phyloP scores from a whole-genome alignment of 37 sponge, comb jelly and placozoan species.

The Crambe crambe region DNA sequence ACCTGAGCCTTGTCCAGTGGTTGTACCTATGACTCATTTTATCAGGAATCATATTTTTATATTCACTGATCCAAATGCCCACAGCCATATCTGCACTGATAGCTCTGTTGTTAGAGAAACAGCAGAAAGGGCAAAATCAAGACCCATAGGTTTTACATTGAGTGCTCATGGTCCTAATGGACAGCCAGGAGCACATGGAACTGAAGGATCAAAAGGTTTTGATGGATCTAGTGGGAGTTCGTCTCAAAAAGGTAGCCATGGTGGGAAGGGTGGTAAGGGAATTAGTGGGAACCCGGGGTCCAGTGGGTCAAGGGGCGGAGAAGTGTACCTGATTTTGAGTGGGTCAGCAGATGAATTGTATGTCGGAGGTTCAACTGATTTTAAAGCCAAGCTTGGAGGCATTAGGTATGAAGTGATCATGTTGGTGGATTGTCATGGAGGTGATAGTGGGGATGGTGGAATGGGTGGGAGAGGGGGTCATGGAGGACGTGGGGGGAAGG shows the following conservation, averaged over 20 bases:
- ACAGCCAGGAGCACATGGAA: conserved; percentile 29
- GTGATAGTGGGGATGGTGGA: conserved; percentile 80
- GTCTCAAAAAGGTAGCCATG: conserved; percentile 56
- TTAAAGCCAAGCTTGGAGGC: conserved; percentile 64
- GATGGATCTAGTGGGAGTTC: conserved; percentile 40
- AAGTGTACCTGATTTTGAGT: conserved; percentile 44
- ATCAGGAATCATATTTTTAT: conserved; percentile 52
- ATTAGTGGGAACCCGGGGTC: conserved; percentile 38
- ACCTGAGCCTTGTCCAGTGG: conserved; percentile 31
- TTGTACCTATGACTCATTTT: conserved; percentile 15
- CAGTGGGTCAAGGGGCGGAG: conserved; percentile 72
- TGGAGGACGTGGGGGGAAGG: conserved; percentile 65
- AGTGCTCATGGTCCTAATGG: conserved; percentile 63
- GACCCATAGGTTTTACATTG: conserved; percentile 44
- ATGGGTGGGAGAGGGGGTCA: conserved; percentile 73
- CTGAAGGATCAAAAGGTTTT: conserved; percentile 35
- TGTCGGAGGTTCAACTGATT: conserved; percentile 38
- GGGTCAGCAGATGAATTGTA: conserved; percentile 57
- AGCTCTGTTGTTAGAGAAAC: conserved; percentile 29
- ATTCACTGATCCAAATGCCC: conserved; percentile 9
- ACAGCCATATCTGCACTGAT: conserved; percentile 40
- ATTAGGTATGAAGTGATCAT: conserved; percentile 50
- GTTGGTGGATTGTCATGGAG: conserved; percentile 76
- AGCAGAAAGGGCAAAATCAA: conserved; percentile 45
- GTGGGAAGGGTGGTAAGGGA: conserved; percentile 59